Conservation (phyloP, 2,888 invertebrate species). For the Muscina levida region DNA sequence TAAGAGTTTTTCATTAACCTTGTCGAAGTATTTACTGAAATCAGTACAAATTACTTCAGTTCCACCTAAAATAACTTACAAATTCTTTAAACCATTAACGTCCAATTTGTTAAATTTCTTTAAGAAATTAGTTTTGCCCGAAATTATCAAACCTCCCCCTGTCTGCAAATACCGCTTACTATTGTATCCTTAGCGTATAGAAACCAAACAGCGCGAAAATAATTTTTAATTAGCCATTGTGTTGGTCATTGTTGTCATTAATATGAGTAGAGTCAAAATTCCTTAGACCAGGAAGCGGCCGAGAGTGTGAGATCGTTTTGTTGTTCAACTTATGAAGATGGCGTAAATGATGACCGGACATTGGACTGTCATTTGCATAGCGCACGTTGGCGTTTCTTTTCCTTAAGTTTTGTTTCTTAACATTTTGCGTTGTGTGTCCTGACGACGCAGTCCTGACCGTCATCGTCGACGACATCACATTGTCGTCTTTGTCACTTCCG, state of each 20-base stretch:
- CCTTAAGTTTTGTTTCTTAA: slow-evolving; percentile 56
- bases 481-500: slow-evolving; percentile 44
- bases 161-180: no score
- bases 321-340: slow-evolving; percentile 60
- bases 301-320: slow-evolving; percentile 20
- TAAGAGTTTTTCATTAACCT: no score
- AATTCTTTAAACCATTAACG: no score
- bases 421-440: not conserved
- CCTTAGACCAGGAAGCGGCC: not conserved
- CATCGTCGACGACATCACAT: no score
- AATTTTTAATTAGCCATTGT: slow-evolving; percentile 64
- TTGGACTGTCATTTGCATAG: slow-evolving; percentile 78
- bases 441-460: slow-evolving; percentile 28
- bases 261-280: slow-evolving; percentile 43
- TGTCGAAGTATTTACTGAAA: no score
- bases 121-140: no score
- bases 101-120: no score
- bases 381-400: slow-evolving; percentile 69
- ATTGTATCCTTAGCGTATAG: not conserved
- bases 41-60: no score
- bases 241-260: slow-evolving; percentile 60
- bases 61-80: no score
- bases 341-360: slow-evolving; percentile 70
- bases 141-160: no score
- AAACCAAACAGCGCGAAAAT: not conserved